These are phyloP conservation scores for Alouatta palliata DNA, from an alignment of 2,113 vertebrate species.

Conservation along the genomic window DNA sequence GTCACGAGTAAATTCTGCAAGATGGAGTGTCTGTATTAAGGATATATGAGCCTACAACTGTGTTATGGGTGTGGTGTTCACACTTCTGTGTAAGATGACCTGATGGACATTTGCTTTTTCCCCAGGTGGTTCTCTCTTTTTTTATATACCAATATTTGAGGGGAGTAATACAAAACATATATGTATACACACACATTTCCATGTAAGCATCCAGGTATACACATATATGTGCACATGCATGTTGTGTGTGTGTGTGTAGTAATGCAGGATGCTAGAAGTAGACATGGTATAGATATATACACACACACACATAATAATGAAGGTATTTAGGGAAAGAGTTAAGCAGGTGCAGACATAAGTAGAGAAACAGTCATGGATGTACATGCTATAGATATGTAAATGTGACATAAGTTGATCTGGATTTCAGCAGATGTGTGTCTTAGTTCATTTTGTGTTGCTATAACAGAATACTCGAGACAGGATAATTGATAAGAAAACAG, in stretches of 20 bases:
- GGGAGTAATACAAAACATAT: neutral
- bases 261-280: neutral
- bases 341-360: neutral
- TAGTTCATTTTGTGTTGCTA: no score
- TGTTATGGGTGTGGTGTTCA: neutral
- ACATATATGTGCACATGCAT: no score
- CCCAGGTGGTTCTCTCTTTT: neutral
- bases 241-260: neutral
- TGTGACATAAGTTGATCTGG: neutral
- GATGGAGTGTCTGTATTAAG: neutral
- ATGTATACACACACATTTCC: neutral
- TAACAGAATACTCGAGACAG: no score
- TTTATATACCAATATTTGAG: neutral
- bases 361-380: neutral
- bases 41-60: neutral
- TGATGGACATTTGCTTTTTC: neutral
- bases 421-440: neutral
- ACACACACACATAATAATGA: neutral
- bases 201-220: neutral
- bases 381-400: neutral
- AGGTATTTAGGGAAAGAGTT: neutral
- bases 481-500: no score
- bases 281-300: no score
- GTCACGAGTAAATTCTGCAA: neutral
- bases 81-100: neutral